Evolutionary conservation across 1,140 invertebrate genomes (phyloP).

Genomic region (Polyergus mexicanus): DNA sequence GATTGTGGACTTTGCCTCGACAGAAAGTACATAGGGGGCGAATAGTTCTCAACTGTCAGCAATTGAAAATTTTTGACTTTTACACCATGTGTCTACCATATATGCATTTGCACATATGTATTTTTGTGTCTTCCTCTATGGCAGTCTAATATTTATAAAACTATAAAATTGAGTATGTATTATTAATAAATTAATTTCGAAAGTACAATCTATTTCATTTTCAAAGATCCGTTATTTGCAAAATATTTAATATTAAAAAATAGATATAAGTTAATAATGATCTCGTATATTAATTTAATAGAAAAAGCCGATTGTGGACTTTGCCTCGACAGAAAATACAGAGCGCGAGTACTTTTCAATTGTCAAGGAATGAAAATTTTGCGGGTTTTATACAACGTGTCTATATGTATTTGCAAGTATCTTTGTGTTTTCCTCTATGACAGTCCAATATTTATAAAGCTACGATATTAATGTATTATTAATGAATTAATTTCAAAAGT

Average conservation of each 20-base stretch:
- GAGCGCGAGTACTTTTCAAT: too few relatives aligned
- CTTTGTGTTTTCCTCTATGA: not conserved
- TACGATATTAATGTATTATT: not conserved
- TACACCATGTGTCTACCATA: too few relatives aligned
- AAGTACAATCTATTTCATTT: not conserved
- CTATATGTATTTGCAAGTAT: too few relatives aligned
- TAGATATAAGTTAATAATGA: not conserved
- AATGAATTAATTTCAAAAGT: constrained; percentile 8
- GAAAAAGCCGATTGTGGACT: not conserved
- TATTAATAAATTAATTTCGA: constrained; percentile 20
- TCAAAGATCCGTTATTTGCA: not conserved
- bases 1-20: too few relatives aligned
- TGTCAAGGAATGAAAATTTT: too few relatives aligned
- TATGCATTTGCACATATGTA: too few relatives aligned
- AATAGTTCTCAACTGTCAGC: too few relatives aligned
- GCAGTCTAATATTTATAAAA: constrained; percentile 6
- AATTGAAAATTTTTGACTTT: too few relatives aligned
- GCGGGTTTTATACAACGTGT: too few relatives aligned
- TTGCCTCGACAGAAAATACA: too few relatives aligned
- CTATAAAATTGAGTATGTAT: too few relatives aligned
- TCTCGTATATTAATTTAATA: not conserved
- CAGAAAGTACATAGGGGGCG: too few relatives aligned
- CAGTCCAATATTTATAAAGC: constrained; percentile 6
- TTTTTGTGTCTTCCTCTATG: not conserved
- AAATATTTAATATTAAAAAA: not conserved